These are phyloP conservation scores for Syngnathus scovelli DNA, from an alignment of 2,113 vertebrate genomes.

Conservation along the genomic window DNA sequence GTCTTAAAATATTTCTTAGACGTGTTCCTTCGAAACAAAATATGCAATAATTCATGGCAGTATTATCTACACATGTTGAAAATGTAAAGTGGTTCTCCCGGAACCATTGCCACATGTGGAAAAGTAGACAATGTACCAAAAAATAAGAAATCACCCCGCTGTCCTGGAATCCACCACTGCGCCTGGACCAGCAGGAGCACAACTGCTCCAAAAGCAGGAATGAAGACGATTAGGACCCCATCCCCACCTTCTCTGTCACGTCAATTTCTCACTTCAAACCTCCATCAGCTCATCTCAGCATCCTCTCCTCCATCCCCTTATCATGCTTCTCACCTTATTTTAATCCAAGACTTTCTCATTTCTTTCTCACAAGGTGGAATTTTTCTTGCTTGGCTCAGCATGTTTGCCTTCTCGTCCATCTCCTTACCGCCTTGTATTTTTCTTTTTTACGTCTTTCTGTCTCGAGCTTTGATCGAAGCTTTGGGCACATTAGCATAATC, in stretches of 20 bases:
- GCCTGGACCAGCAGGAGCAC: conserved; percentile 39
- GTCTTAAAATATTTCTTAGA: background rate
- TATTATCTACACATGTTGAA: too few species aligned
- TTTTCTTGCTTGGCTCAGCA: conserved; percentile 16
- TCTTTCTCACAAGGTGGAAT: conserved; percentile 28
- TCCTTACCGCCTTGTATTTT: conserved; percentile 8
- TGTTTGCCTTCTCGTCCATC: conserved; percentile 11
- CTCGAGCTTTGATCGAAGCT: conserved; percentile 24
- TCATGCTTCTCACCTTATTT: conserved; percentile 13
- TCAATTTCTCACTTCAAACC: conserved; percentile 27
- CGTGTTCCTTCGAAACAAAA: too few species aligned
- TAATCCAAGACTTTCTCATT: conserved; percentile 44
- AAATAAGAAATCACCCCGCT: conserved; percentile 3
- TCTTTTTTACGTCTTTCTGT: conserved; percentile 2
- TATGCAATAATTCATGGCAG: too few species aligned
- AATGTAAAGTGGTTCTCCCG: too few species aligned
- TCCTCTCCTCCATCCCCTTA: conserved; percentile 18
- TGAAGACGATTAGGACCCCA: conserved; percentile 58
- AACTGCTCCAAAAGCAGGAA: conserved; percentile 40
- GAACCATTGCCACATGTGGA: background rate
- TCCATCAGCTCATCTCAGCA: conserved; percentile 27
- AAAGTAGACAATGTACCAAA: conserved; percentile 15
- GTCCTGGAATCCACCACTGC: conserved; percentile 38
- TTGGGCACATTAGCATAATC: conserved; percentile 57
- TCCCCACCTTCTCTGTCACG: conserved; percentile 26